phyloP scores from a whole-genome alignment of 1,140 invertebrate genomes.

The Steinernema feltiae region DNA sequence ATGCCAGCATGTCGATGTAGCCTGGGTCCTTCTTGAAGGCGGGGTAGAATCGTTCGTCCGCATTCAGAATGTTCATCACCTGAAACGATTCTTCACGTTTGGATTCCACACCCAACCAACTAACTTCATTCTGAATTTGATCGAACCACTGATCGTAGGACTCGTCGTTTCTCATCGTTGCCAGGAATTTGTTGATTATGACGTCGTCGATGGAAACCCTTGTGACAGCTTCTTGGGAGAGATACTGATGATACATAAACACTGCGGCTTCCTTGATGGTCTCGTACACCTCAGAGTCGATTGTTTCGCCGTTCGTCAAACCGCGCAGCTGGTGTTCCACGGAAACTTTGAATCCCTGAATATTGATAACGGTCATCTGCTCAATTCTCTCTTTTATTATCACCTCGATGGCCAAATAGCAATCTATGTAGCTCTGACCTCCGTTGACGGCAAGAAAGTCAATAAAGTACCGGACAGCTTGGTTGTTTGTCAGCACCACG shows the following conservation, averaged over 20 bases:
- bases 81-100: conserved; percentile 24
- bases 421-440: conserved; percentile 72
- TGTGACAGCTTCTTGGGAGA: conserved; percentile 70
- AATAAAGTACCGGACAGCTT: conserved; percentile 74
- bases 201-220: conserved; percentile 67
- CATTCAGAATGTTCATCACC: conserved; percentile 58
- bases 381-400: conserved; percentile 11
- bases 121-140: conserved; percentile 67
- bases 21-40: conserved; percentile 68
- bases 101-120: not conserved
- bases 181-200: conserved; percentile 66
- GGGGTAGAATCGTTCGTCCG: conserved; percentile 68
- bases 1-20: conserved; percentile 71
- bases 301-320: conserved; percentile 41
- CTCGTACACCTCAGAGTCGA: conserved; percentile 59
- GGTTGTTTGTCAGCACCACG: conserved; percentile 73
- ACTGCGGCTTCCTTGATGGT: conserved; percentile 70
- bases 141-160: conserved; percentile 75
- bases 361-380: conserved; percentile 18
- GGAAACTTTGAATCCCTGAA: conserved; percentile 69
- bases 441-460: conserved; percentile 71
- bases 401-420: conserved; percentile 76
- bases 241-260: conserved; percentile 76
- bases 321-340: conserved; percentile 67
- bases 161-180: conserved; percentile 65